Percentiles rank a stretch among this genome's conserved stretches.
Evolutionary conservation across 2,797 vertebrate species (phyloP).

Genomic region (Leptodactylus fallax): DNA sequence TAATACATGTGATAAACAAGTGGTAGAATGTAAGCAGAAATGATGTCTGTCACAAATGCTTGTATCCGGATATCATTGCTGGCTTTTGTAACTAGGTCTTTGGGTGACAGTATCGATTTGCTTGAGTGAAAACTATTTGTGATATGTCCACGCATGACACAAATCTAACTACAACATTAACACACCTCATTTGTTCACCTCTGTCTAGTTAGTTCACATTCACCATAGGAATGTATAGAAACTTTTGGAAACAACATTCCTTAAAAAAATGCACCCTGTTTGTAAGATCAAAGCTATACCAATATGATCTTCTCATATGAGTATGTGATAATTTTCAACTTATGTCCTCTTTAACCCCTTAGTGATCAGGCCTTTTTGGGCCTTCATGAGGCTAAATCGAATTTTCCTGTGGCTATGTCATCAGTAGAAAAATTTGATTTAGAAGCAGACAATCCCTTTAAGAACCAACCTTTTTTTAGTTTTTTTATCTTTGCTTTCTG

Average conservation of each 20-base stretch:
- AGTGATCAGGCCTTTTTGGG: no score
- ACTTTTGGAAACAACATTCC: slow-evolving; percentile 7
- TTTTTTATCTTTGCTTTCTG: no score
- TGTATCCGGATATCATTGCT: background rate
- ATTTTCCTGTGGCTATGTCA: no score
- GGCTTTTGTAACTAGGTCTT: slow-evolving; percentile 10
- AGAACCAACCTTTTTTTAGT: no score
- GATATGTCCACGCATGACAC: slow-evolving; percentile 20
- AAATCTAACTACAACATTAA: slow-evolving; percentile 36
- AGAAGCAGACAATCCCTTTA: no score
- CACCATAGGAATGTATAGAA: slow-evolving; percentile 31
- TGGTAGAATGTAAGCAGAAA: background rate
- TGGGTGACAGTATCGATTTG: slow-evolving; percentile 40
- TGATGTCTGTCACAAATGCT: background rate
- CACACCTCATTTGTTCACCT: slow-evolving; percentile 43
- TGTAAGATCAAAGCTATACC: background rate
- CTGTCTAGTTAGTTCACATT: slow-evolving; percentile 30
- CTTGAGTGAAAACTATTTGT: slow-evolving; percentile 38
- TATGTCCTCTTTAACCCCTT: no score
- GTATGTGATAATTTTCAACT: background rate
- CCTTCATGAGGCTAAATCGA: no score
- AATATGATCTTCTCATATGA: no score
- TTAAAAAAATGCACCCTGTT: slow-evolving; percentile 3
- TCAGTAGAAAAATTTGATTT: no score
- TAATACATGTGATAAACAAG: background rate